Evolutionary conservation across 2,797 vertebrate genomes (phyloP), one percentile per base, ranked within the genome.

Genomic region (Jordanella pulchra): DNA sequence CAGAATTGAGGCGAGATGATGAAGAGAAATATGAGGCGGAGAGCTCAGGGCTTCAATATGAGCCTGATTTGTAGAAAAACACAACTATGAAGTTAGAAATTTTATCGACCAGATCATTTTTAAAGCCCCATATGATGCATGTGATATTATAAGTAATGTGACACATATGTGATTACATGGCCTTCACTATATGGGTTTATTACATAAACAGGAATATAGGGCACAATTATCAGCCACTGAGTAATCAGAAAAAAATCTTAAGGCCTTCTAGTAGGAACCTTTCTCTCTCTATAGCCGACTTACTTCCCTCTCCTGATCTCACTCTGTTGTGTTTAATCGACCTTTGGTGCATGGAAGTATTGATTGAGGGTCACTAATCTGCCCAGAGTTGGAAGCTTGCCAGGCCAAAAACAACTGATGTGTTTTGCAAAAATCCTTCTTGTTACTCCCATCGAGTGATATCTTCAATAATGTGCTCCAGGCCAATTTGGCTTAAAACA

Each of bases 361-460:
- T 95, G 95, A 96, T 96, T 85, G 90, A 91, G 87, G 94, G 93
- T 96, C 95, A 95, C 93, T 95, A 96, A 95, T 96, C 94, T 95
- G 93, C 94, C 94, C 92, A 82, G 92, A 94, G 95, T 94, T 96
- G 93, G 94, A 94, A 95, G 94, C 92, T 93, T 94, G 94, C 94
- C 94, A 95, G 84, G 91, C 80, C 80, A 51, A 79, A 73, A 67
- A 71, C 71, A 70, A 71, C 21, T 25, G 63, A n/a, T 68, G 66
- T 75, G 47, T 79, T 42, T 72, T 35, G 13, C 25, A 66, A 72
- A 81, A 82, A 78, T 69, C 68, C 56, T 21, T 55, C 67, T 67
- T 76, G 69, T 80, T 51, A 61, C 50, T 53, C 50, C 67, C 35
- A 51, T 71, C 48, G 39, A 42, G 18, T 54, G 76, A 53, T 18